Base-by-base conservation (phyloP, 2,888 invertebrate species). In the Clostera curtula region DNA sequence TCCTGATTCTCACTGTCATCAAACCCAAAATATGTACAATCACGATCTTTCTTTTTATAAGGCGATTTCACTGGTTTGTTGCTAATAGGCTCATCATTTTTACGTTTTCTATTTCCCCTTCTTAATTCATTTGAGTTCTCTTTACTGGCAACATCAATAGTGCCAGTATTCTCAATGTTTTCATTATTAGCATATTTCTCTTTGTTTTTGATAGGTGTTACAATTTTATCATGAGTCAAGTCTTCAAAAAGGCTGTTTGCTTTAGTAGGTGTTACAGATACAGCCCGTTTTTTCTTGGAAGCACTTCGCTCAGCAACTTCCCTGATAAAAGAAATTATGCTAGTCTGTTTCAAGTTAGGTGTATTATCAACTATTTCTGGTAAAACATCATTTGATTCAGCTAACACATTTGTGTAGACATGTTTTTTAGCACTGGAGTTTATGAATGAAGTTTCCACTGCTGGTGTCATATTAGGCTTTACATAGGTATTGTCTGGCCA, bases 381-480 rank as follows among this genome's bases (percentile, higher is more conserved):
- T 13, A 67, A 34, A 12, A 45, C 24, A 5, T 70, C 65, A 56
- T 58, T 46, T 7, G 38, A 29, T 27, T 67, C 56, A 9, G 57
- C 41, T 4, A 73, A 38, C 29, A 83, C 50, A 30, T 77, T 70
- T 7, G 80, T 80, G 34, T 80, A 83, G 1, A 83, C 74, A 73
- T 82, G 79, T 53, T 74, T 79, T 47, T 70, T 79, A 13, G 71
- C 70, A 44, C 64, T 63, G 21, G 63, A 50, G 32, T 70, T 69
- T 1, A 80, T 62, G 29, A 75, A 83, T 3, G 83, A 83, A 29
- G 71, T 63, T 35, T 84, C 84, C 9, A 80, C 66, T 6, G 85
- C 79, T 19, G 85, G 85, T 20, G 85, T 85, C 85, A 85, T 82
- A 32, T 84, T 76, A 5, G 84, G 40, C 42, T 85, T 85, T 0